phyloP scores from a whole-genome alignment of 1,140 invertebrate species.

The Melitaea cinxia region DNA sequence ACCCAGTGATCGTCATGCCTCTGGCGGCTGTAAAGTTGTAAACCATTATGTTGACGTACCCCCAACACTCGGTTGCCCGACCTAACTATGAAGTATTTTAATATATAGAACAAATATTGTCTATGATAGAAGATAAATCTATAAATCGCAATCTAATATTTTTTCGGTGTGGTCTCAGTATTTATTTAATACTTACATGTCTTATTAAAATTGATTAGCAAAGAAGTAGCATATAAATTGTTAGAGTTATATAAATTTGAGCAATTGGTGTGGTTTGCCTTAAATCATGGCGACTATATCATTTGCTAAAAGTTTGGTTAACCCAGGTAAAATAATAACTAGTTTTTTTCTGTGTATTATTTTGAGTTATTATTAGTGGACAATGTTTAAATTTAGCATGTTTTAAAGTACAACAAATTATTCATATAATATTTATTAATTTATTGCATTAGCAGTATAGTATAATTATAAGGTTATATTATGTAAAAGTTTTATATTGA shows the following conservation, averaged over 20 bases:
- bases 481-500: slow-evolving; percentile 14
- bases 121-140: slow-evolving; percentile 10
- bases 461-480: slow-evolving; percentile 21
- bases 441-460: neutral
- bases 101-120: neutral
- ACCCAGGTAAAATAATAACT: slow-evolving; percentile 58
- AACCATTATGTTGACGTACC: neutral
- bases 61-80: too few relatives aligned
- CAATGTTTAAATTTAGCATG: too few relatives aligned
- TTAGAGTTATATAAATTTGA: slow-evolving; percentile 13
- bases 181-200: slow-evolving; percentile 9
- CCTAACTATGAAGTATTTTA: too few relatives aligned
- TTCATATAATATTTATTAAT: neutral
- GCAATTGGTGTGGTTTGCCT: slow-evolving; percentile 36
- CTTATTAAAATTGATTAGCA: neutral
- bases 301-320: slow-evolving; percentile 77
- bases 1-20: too few relatives aligned
- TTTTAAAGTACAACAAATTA: neutral
- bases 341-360: neutral
- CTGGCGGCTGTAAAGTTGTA: too few relatives aligned
- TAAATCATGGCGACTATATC: slow-evolving; percentile 70
- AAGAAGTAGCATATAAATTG: neutral
- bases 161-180: slow-evolving; percentile 22
- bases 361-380: too few relatives aligned
- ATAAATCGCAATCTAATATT: slow-evolving; percentile 14